A percentile compares a stretch with the other conserved stretches of the same genome.
Conservation (phyloP, 1,140 invertebrate species). For the Heliconius nattereri region DNA sequence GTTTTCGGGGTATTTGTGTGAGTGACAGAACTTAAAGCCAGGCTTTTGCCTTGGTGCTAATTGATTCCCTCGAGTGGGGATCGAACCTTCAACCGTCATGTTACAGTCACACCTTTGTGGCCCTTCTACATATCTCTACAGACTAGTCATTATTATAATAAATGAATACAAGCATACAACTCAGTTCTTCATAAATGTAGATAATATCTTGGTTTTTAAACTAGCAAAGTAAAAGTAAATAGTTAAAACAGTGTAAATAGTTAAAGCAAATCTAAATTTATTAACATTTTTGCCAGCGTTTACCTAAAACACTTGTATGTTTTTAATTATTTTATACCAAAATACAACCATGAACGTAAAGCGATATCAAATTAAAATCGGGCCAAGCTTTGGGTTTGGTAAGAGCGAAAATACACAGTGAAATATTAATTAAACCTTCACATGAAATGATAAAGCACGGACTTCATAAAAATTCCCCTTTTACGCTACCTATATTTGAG, state of each 20-base stretch:
- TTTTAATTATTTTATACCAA: slow-evolving; percentile 34
- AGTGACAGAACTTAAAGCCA: too few species aligned
- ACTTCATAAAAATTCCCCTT: slow-evolving; percentile 49
- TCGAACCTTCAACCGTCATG: too few species aligned
- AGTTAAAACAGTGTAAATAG: background rate
- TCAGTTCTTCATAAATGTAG: background rate
- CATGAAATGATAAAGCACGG: slow-evolving; percentile 60
- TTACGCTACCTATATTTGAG: slow-evolving; percentile 1
- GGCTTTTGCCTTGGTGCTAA: too few species aligned
- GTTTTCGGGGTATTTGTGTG: too few species aligned
- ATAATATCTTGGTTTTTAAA: background rate
- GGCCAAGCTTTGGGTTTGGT: slow-evolving; percentile 45
- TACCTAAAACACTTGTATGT: slow-evolving; percentile 8
- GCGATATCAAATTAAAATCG: slow-evolving; percentile 53
- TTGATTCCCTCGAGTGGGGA: too few species aligned
- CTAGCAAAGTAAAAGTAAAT: background rate
- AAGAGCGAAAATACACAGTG: slow-evolving; percentile 57
- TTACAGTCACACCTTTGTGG: too few species aligned
- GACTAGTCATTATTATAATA: too few species aligned
- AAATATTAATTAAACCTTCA: slow-evolving; percentile 65
- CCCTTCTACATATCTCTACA: too few species aligned
- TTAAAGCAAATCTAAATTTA: background rate
- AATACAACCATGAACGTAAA: slow-evolving; percentile 31
- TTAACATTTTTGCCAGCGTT: background rate
- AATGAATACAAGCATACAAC: background rate